Conservation (phyloP, 2,888 invertebrate genomes). For the Periphyllus acericola region DNA sequence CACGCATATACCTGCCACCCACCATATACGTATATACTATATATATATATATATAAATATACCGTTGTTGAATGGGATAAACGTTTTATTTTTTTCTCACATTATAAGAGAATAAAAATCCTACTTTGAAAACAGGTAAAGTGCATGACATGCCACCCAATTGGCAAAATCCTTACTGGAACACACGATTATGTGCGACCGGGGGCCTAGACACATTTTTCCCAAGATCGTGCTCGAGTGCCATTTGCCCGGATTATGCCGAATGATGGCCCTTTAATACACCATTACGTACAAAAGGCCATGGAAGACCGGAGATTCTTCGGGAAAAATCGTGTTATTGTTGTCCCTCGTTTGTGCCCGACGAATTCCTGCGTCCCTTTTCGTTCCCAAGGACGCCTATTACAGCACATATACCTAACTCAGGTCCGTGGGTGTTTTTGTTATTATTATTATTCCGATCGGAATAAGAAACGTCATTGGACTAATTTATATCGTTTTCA, state of each 20-base stretch:
- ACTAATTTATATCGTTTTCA: slow-evolving; percentile 26
- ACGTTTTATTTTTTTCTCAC: neutral
- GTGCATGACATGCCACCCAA: slow-evolving; percentile 45
- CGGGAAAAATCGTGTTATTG: slow-evolving; percentile 54
- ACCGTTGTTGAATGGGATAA: slow-evolving; percentile 12
- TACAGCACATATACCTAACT: neutral
- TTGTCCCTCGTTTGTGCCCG: slow-evolving; percentile 36
- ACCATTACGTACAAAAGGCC: slow-evolving; percentile 31
- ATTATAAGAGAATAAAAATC: neutral
- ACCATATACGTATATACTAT: no score
- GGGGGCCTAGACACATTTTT: slow-evolving; percentile 10
- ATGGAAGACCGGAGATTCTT: neutral
- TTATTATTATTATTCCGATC: neutral
- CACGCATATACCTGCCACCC: neutral
- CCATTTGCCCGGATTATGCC: slow-evolving; percentile 48
- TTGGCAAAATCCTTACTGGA: slow-evolving; percentile 52
- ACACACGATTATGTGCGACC: slow-evolving; percentile 15
- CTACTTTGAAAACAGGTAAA: slow-evolving; percentile 47
- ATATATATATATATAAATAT: neutral
- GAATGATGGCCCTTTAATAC: slow-evolving; percentile 30
- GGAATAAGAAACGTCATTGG: neutral
- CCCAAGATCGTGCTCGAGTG: slow-evolving; percentile 49
- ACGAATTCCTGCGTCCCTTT: slow-evolving; percentile 25
- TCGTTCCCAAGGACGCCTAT: slow-evolving; percentile 32
- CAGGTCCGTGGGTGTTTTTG: slow-evolving; percentile 35